These are phyloP conservation scores for Ceuthmochares aereus DNA, from an alignment of 2,113 vertebrate species.

Conservation along the genomic window DNA sequence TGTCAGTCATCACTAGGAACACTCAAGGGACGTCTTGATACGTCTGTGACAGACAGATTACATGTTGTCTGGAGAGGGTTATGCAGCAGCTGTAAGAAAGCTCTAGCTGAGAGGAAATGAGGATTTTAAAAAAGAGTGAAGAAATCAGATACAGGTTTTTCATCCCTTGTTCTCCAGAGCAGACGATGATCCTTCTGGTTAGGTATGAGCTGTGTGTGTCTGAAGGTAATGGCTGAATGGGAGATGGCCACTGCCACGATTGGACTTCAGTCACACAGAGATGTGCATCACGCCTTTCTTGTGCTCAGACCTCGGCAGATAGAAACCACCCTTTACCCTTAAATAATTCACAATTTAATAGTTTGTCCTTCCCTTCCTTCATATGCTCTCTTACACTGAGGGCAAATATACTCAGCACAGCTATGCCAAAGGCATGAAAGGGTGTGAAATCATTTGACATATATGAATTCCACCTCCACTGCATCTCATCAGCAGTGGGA, in stretches of 20 bases:
- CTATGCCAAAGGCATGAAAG: neutral
- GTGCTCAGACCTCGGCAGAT: neutral
- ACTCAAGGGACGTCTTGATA: conserved; percentile 24
- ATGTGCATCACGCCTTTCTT: neutral
- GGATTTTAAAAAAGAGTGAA: neutral
- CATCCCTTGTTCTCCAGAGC: neutral
- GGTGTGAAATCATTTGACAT: neutral
- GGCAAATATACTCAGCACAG: neutral
- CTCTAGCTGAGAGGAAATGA: conserved; percentile 43
- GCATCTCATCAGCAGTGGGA: neutral
- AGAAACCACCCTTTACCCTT: neutral
- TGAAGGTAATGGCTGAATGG: neutral
- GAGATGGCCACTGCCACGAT: neutral
- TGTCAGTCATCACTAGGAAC: conserved; percentile 45
- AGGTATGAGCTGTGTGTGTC: neutral
- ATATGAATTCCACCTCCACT: neutral
- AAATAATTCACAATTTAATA: neutral
- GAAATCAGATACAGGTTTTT: conserved; percentile 48
- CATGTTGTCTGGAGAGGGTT: conserved; percentile 28
- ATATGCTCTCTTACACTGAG: neutral
- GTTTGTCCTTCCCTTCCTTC: neutral
- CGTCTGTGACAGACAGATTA: conserved; percentile 9
- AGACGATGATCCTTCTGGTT: conserved; percentile 19
- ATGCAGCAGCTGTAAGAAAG: neutral
- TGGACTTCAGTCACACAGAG: neutral